These are phyloP conservation scores for Parnassius orleans DNA, from an alignment of 2,888 invertebrate species.

Conservation along the genomic window DNA sequence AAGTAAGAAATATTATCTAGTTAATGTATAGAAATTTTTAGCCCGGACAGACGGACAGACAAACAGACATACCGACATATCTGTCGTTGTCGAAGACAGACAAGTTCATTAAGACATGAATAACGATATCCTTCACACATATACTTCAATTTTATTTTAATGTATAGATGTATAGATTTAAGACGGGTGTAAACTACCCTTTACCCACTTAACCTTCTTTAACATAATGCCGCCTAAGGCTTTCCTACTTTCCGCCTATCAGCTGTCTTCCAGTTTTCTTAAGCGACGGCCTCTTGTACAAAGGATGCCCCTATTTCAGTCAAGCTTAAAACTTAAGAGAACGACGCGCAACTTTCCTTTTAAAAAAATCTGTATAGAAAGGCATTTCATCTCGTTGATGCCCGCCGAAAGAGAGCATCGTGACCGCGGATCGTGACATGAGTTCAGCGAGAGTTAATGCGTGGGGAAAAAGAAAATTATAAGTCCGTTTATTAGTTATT, in stretches of 20 bases:
- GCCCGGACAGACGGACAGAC: too few relatives aligned
- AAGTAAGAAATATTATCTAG: too few relatives aligned
- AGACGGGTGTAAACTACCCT: background rate
- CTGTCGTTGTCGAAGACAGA: too few relatives aligned
- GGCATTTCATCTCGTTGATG: background rate
- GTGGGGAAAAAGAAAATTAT: background rate
- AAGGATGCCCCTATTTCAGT: slow-evolving; percentile 12
- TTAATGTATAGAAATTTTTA: too few relatives aligned
- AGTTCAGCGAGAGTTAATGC: background rate
- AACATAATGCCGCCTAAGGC: slow-evolving; percentile 18
- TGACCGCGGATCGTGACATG: background rate
- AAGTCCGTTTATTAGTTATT: too few relatives aligned
- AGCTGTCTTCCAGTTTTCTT: slow-evolving; percentile 1
- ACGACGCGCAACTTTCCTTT: slow-evolving; percentile 10
- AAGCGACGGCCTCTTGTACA: slow-evolving; percentile 5
- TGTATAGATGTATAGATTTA: too few relatives aligned
- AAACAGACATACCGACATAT: too few relatives aligned
- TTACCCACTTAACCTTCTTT: slow-evolving; percentile 17
- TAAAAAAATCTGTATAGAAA: background rate
- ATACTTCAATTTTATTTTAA: too few relatives aligned
- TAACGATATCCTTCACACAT: too few relatives aligned
- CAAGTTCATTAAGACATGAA: too few relatives aligned
- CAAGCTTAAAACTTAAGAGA: slow-evolving; percentile 1
- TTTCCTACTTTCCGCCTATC: slow-evolving; percentile 13
- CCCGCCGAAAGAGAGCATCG: background rate